A percentile compares a stretch with the other conserved stretches of the same genome.
phyloP scores from a whole-genome alignment of 2,888 invertebrate genomes.

The Drosophila mayaguana region DNA sequence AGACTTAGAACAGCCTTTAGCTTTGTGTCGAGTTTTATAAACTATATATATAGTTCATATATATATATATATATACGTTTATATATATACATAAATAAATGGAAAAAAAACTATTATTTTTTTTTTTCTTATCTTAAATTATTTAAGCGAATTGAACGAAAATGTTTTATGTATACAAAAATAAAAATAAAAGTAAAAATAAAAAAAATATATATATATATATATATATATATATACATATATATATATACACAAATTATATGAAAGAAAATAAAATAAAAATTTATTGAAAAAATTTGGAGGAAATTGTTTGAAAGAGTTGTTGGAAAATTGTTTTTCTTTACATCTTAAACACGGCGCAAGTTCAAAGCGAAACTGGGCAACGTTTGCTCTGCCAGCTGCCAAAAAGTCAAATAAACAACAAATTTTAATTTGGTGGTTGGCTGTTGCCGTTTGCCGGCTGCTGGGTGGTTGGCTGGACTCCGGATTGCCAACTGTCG shows the following conservation, averaged over 20 bases:
- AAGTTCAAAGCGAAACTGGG: slow-evolving; percentile 43
- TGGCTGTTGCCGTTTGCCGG: neutral
- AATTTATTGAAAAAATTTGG: slow-evolving; percentile 51
- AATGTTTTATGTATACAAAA: slow-evolving; percentile 62
- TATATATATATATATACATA: slow-evolving; percentile 19
- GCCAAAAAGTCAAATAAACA: slow-evolving; percentile 64
- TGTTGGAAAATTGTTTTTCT: slow-evolving; percentile 9
- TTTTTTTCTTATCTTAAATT: slow-evolving; percentile 33
- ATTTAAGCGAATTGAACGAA: slow-evolving; percentile 62
- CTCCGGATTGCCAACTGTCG: slow-evolving; percentile 32
- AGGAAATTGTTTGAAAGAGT: slow-evolving; percentile 12
- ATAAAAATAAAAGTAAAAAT: slow-evolving; percentile 16
- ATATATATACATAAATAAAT: slow-evolving; percentile 2
- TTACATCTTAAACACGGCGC: neutral
- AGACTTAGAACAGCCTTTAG: slow-evolving; percentile 30
- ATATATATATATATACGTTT: neutral
- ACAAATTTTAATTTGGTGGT: slow-evolving; percentile 62
- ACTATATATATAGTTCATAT: slow-evolving; percentile 9
- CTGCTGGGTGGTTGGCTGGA: neutral
- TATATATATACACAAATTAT: slow-evolving; percentile 7
- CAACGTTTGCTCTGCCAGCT: slow-evolving; percentile 17
- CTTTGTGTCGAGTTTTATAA: slow-evolving; percentile 34
- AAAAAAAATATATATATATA: slow-evolving; percentile 25
- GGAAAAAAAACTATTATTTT: slow-evolving; percentile 7
- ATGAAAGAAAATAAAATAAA: slow-evolving; percentile 39